A percentile compares a stretch with the other conserved stretches of the same genome.
phyloP scores from a whole-genome alignment of 2,797 vertebrate genomes.

The Phataginus tetradactyla region DNA sequence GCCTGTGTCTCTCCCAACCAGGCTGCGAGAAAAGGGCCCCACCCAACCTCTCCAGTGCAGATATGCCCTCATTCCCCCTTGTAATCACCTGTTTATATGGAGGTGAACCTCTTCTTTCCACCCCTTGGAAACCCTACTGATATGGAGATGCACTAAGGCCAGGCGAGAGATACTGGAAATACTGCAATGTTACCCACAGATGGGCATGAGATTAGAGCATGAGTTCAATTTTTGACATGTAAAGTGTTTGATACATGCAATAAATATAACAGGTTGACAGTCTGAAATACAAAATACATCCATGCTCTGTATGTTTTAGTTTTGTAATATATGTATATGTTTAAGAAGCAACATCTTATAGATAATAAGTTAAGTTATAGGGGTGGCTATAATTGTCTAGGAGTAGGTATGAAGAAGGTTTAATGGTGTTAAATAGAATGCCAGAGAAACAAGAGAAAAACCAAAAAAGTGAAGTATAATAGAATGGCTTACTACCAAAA shows the following conservation, averaged over 20 bases:
- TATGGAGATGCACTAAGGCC: too few species aligned
- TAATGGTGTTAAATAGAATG: neutral
- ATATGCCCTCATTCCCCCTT: too few species aligned
- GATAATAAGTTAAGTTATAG: neutral
- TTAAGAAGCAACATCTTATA: neutral
- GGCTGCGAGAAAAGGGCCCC: too few species aligned
- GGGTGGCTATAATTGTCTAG: neutral
- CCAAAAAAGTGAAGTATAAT: neutral
- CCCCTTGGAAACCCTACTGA: too few species aligned
- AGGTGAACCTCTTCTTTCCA: too few species aligned
- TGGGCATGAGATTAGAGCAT: neutral
- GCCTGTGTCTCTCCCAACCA: too few species aligned
- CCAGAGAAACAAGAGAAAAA: neutral
- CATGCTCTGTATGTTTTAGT: neutral
- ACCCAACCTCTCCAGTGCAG: too few species aligned
- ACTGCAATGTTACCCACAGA: too few species aligned
- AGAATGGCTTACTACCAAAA: neutral
- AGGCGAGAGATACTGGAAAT: too few species aligned
- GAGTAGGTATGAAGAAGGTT: neutral
- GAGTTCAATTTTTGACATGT: neutral
- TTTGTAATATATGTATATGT: neutral
- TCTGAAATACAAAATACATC: neutral
- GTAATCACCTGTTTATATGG: too few species aligned
- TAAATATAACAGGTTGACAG: neutral
- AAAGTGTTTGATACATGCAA: neutral